phyloP scores from a whole-genome alignment of 1,140 invertebrate genomes.

The Chironomus tepperi region DNA sequence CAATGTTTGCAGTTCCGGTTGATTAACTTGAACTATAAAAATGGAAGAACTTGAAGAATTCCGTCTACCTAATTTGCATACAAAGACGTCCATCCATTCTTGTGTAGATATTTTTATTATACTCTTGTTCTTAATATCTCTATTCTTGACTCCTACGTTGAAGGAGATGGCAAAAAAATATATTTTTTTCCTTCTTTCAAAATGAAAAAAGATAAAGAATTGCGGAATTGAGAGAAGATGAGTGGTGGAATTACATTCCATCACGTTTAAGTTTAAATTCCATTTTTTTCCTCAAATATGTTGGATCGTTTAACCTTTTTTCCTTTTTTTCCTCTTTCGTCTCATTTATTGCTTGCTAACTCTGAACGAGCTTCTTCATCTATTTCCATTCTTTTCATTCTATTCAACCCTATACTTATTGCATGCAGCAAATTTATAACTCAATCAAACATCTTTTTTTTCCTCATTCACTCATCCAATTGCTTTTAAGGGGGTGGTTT shows the following conservation, averaged over 20 bases:
- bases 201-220: background rate
- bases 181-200: background rate
- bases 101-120: background rate
- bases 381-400: background rate
- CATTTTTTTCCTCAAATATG: background rate
- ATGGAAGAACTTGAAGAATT: background rate
- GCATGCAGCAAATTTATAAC: conserved; percentile 20
- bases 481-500: no score
- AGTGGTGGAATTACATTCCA: conserved; percentile 17
- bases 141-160: no score
- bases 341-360: background rate
- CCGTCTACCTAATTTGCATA: background rate
- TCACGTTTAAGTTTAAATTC: conserved; percentile 20
- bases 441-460: conserved; percentile 20
- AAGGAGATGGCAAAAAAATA: background rate
- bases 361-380: no score
- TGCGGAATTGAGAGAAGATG: background rate
- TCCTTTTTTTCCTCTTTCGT: background rate
- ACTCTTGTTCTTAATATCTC: no score
- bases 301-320: conserved; percentile 16
- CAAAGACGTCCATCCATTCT: background rate
- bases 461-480: no score
- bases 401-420: background rate
- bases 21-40: background rate
- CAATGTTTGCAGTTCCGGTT: background rate